Percentiles rank a stretch among this genome's conserved stretches.
Evolutionary conservation across 2,113 vertebrate genomes (phyloP).

Genomic region (Epinephelus fuscoguttatus): DNA sequence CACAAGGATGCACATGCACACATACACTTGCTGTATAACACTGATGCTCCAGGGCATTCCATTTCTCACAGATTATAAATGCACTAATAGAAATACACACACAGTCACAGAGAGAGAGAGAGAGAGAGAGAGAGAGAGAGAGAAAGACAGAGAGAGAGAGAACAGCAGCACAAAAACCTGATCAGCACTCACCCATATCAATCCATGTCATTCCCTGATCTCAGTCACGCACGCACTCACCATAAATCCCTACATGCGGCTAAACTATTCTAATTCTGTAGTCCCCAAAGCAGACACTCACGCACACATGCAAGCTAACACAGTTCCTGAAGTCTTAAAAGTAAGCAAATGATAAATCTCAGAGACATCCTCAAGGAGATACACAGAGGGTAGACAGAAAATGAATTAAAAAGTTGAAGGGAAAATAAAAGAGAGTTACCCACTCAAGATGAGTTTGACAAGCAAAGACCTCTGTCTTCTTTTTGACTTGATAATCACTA

Average conservation of each 20-base stretch:
- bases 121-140: not conserved
- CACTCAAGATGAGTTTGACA: not conserved
- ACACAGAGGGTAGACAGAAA: constrained; percentile 7
- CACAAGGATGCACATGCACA: constrained; percentile 57
- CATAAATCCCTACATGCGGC: constrained; percentile 73
- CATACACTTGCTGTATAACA: constrained; percentile 63
- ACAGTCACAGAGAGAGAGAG: not conserved
- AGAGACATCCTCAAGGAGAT: constrained; percentile 23
- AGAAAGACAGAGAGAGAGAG: constrained; percentile 17
- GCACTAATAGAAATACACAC: constrained; percentile 43
- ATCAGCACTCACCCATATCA: constrained; percentile 70
- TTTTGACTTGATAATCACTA: not conserved
- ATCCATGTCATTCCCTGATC: constrained; percentile 68
- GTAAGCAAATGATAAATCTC: constrained; percentile 63
- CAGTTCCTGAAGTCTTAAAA: constrained; percentile 63
- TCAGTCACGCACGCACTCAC: constrained; percentile 55
- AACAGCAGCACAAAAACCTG: constrained; percentile 60
- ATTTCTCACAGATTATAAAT: constrained; percentile 69
- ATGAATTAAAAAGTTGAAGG: not conserved
- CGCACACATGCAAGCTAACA: not conserved
- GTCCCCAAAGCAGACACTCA: constrained; percentile 47
- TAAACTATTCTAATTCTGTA: constrained; percentile 58
- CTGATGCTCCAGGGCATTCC: constrained; percentile 73
- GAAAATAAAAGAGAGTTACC: not conserved
- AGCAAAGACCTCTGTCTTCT: not conserved